Evolutionary conservation across 2,888 invertebrate species (phyloP).

Genomic region (Harpalus rubripes): DNA sequence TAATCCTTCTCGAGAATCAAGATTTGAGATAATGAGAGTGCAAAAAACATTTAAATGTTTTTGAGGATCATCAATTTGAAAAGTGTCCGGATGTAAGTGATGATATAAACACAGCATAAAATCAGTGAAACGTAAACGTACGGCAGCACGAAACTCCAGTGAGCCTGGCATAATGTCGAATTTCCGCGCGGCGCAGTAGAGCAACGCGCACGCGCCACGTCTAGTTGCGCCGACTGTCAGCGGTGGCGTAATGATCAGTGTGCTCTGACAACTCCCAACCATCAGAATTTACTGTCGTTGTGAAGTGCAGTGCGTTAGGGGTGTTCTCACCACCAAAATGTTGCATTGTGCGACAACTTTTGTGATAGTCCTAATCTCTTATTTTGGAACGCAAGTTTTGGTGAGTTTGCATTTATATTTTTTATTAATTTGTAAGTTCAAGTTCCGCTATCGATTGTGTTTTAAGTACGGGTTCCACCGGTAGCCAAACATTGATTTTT

Average conservation of each 20-base stretch:
- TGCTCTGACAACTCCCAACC: slow-evolving; percentile 74
- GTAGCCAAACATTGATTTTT: slow-evolving; percentile 53
- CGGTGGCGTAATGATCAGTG: slow-evolving; percentile 76
- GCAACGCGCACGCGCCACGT: slow-evolving; percentile 62
- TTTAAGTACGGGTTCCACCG: slow-evolving; percentile 45
- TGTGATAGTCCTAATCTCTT: slow-evolving; percentile 79
- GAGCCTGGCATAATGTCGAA: slow-evolving; percentile 19
- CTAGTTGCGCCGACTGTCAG: slow-evolving; percentile 23
- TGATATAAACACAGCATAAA: slow-evolving; percentile 44
- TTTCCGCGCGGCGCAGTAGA: neutral
- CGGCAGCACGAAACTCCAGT: neutral
- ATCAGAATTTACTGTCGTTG: slow-evolving; percentile 72
- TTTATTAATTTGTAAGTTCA: slow-evolving; percentile 66
- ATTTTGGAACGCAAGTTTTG: slow-evolving; percentile 71
- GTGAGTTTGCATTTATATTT: slow-evolving; percentile 69
- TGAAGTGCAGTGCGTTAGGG: slow-evolving; percentile 73
- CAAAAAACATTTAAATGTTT: slow-evolving; percentile 41
- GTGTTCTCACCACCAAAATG: slow-evolving; percentile 78
- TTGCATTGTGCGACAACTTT: slow-evolving; percentile 82
- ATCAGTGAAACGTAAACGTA: slow-evolving; percentile 34
- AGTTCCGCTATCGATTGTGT: slow-evolving; percentile 51
- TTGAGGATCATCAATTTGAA: slow-evolving; percentile 42
- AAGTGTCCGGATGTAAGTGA: slow-evolving; percentile 45
- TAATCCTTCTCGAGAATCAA: slow-evolving; percentile 6
- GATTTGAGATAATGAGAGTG: slow-evolving; percentile 33